These are phyloP conservation scores for Callipepla californica DNA, from an alignment of 2,113 vertebrate genomes.

Conservation along the genomic window DNA sequence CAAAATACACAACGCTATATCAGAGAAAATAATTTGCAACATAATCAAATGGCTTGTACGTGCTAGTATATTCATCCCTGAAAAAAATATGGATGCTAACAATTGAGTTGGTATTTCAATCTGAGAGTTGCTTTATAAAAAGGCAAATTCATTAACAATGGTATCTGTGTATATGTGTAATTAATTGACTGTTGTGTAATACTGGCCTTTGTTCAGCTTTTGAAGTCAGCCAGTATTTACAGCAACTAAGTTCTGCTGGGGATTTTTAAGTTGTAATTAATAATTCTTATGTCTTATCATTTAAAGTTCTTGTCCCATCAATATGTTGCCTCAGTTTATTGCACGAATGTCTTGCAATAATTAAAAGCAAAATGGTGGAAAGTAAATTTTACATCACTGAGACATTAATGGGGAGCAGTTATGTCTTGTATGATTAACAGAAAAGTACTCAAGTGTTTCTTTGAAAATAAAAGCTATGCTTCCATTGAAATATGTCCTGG, in stretches of 20 bases:
- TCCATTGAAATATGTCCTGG: slow-evolving; percentile 19
- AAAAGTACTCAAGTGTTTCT: slow-evolving; percentile 32
- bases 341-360: slow-evolving; percentile 53
- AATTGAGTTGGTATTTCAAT: background rate
- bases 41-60: background rate
- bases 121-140: background rate
- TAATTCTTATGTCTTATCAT: slow-evolving; percentile 40
- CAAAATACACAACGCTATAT: fast-evolving
- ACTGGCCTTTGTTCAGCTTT: slow-evolving; percentile 26
- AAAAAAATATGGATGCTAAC: background rate
- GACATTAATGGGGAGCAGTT: slow-evolving; percentile 36
- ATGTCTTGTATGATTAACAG: slow-evolving; percentile 38
- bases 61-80: background rate
- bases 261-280: slow-evolving; percentile 64
- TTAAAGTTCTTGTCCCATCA: slow-evolving; percentile 62
- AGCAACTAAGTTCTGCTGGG: slow-evolving; percentile 41
- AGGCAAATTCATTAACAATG: slow-evolving; percentile 36
- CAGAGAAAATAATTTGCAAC: background rate
- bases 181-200: slow-evolving; percentile 55
- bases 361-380: slow-evolving; percentile 59
- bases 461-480: slow-evolving; percentile 34
- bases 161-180: slow-evolving; percentile 26
- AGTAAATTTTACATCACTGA: slow-evolving; percentile 45
- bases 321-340: slow-evolving; percentile 51
- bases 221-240: slow-evolving; percentile 55